These are phyloP conservation scores for Omphaloscelis lunosa DNA, from an alignment of 2,888 invertebrate species.

Conservation along the genomic window DNA sequence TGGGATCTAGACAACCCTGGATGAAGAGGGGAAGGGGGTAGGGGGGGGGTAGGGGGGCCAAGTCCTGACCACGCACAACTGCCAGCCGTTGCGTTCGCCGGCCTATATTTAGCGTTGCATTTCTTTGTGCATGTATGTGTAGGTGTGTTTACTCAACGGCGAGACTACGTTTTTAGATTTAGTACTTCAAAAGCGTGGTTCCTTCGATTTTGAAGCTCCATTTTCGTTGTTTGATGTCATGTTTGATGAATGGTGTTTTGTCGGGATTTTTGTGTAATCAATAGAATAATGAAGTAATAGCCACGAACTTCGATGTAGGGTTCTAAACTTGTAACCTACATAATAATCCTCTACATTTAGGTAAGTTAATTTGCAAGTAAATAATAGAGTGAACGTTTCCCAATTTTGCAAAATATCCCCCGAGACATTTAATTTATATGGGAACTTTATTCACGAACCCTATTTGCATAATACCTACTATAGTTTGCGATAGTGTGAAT, in stretches of 20 bases:
- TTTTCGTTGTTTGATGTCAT: conserved; percentile 51
- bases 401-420: conserved; percentile 37
- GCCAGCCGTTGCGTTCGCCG: conserved; percentile 75
- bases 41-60: conserved; percentile 70
- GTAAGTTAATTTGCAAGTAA: conserved; percentile 17
- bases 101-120: conserved; percentile 88
- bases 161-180: conserved; percentile 62
- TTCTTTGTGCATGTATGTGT: conserved; percentile 72
- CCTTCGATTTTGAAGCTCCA: conserved; percentile 51
- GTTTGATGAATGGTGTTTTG: conserved; percentile 28
- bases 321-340: not conserved
- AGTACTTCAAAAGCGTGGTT: conserved; percentile 57
- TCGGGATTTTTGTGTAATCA: conserved; percentile 24
- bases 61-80: conserved; percentile 89
- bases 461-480: conserved; percentile 36
- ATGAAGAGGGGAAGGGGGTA: conserved; percentile 67
- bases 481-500: not conserved
- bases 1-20: conserved; percentile 77
- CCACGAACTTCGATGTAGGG: not conserved
- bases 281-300: not conserved
- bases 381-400: conserved; percentile 13
- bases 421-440: conserved; percentile 14
- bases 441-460: conserved; percentile 23
- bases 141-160: conserved; percentile 67
- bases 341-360: not conserved